These are phyloP conservation scores for Bradypodion ventrale DNA, from an alignment of 2,797 vertebrate genomes.

Conservation along the genomic window DNA sequence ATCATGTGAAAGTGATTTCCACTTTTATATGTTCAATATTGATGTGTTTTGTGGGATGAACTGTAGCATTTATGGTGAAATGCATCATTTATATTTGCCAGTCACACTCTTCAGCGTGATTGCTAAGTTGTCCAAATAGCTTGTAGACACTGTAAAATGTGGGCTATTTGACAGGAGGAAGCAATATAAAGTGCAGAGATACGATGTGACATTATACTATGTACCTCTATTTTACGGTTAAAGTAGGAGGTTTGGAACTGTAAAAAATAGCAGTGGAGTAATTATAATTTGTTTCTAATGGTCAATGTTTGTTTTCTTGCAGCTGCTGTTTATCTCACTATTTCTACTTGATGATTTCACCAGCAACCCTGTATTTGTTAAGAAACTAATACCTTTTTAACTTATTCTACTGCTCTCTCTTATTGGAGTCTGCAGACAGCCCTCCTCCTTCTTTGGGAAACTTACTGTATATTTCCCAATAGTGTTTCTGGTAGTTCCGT, in stretches of 20 bases:
- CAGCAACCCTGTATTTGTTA: neutral
- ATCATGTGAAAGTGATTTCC: neutral
- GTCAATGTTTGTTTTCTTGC: neutral
- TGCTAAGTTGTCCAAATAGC: neutral
- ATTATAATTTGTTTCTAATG: neutral
- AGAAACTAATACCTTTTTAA: neutral
- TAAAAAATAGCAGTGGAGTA: neutral
- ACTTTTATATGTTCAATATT: conserved; percentile 15
- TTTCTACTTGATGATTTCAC: neutral
- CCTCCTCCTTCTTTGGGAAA: neutral
- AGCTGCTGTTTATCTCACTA: neutral
- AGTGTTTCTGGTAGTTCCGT: neutral
- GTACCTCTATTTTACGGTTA: neutral
- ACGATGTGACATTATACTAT: neutral
- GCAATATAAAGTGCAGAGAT: neutral
- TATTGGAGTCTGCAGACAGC: neutral
- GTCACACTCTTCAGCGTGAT: conserved; percentile 2
- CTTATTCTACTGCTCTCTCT: neutral
- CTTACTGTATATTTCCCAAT: neutral
- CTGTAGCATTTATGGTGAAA: conserved; percentile 7
- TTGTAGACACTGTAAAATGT: conserved; percentile 4
- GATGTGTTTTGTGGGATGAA: conserved; percentile 17
- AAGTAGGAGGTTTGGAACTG: neutral
- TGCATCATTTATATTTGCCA: conserved; percentile 5
- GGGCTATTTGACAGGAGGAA: neutral